These are phyloP conservation scores for Ichneumoninae sp. DNA, from an alignment of 2,888 invertebrate genomes.

Conservation along the genomic window DNA sequence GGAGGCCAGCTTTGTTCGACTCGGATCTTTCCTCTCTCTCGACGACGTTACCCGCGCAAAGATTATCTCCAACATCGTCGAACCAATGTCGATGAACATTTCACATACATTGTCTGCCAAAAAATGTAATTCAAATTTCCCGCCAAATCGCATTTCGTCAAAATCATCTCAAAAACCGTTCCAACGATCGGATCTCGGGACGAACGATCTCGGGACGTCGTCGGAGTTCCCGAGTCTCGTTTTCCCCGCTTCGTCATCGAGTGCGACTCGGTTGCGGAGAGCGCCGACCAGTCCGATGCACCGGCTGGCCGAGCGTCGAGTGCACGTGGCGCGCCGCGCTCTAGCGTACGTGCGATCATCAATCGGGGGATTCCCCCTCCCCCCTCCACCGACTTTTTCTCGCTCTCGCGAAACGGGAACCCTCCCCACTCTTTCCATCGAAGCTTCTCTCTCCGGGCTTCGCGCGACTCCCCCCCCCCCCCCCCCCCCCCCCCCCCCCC, in stretches of 20 bases:
- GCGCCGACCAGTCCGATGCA: slow-evolving; percentile 35
- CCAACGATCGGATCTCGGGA: background rate
- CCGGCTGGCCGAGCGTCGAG: slow-evolving; percentile 57
- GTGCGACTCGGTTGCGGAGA: background rate
- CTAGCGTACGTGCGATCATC: slow-evolving; percentile 54
- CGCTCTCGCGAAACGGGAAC: slow-evolving; percentile 71
- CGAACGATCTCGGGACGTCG: no score
- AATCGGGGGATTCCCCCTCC: slow-evolving; percentile 61
- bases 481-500: background rate
- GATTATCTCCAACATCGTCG: background rate
- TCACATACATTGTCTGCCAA: background rate
- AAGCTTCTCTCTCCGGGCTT: slow-evolving; percentile 14
- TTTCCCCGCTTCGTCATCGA: background rate
- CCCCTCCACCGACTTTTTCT: slow-evolving; percentile 6
- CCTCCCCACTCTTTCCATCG: slow-evolving; percentile 35
- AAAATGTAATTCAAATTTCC: background rate
- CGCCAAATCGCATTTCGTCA: background rate
- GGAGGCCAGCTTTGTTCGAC: background rate
- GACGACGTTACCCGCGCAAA: background rate
- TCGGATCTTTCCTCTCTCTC: background rate
- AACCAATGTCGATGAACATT: background rate
- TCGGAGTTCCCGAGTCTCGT: background rate
- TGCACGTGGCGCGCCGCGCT: slow-evolving; percentile 65
- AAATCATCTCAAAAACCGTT: background rate
- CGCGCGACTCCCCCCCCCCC: background rate